phyloP scores from a whole-genome alignment of 1,140 invertebrate species.

The Dendroctonus valens region DNA sequence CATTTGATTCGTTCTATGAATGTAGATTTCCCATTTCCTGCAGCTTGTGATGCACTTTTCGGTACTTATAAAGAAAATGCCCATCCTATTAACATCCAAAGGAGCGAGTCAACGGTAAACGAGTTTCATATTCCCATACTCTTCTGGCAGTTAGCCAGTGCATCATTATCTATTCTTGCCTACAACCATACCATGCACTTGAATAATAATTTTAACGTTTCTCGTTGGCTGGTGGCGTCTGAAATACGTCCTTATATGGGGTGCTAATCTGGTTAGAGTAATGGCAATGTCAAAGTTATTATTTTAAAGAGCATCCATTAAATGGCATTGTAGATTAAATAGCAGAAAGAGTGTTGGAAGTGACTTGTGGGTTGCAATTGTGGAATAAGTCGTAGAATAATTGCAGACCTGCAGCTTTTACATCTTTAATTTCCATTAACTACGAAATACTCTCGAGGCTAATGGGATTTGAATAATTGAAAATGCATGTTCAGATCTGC shows the following conservation, averaged over 20 bases:
- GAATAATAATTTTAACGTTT: conserved; percentile 13
- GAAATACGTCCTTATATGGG: neutral
- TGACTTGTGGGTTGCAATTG: too few species aligned
- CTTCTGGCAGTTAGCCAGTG: conserved; percentile 6
- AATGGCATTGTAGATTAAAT: too few species aligned
- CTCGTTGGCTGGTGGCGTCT: conserved; percentile 5
- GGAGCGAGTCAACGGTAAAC: conserved; percentile 1
- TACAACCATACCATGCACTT: conserved; percentile 4
- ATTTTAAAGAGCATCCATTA: too few species aligned
- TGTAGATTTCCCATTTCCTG: neutral
- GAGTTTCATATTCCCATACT: conserved; percentile 7
- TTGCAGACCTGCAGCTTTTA: too few species aligned
- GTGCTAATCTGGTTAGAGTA: neutral
- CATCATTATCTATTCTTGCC: conserved; percentile 11
- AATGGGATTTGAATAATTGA: too few species aligned
- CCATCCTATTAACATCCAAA: conserved; percentile 8
- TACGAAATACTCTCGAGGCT: too few species aligned
- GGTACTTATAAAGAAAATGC: conserved; percentile 6
- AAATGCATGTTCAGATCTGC: too few species aligned
- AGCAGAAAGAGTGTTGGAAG: too few species aligned
- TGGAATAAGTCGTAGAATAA: too few species aligned
- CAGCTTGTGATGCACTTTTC: conserved; percentile 6
- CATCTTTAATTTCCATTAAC: too few species aligned
- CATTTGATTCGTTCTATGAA: too few species aligned
- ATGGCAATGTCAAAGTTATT: too few species aligned